Evolutionary conservation across 1,140 invertebrate species (phyloP), one percentile per base, ranked within the genome.

Genomic region (Arion vulgaris): DNA sequence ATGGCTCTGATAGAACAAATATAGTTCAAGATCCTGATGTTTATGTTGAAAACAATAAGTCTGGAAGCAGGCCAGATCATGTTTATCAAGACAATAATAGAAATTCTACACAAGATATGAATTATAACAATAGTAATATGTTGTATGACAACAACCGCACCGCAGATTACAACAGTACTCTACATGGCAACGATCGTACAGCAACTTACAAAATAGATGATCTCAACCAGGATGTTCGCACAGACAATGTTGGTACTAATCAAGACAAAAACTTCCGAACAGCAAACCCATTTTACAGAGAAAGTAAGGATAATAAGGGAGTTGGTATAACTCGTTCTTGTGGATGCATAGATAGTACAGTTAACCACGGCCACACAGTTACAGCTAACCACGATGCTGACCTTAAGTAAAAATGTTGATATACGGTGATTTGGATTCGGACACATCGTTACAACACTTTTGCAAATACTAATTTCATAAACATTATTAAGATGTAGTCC

Each of bases 271-370:
- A 28, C 62, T 66, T 32, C 62, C 2, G 53, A 57, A 23, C 53
- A 57, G 53, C 53, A 5, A 57, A 57, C 53, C 53, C 53, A 57
- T 57, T 57, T 57, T 57, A 57, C 26, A 66, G 62, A 66, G 51
- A n/a, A n/a, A n/a, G 62, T 7, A 66, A 28, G 11, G 62, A 66
- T 32, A 34, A 4, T 57, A 66, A 23, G n/a, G 19, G 62, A 66
- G 28, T n/a, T 57, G 62, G 28, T 2, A 66, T 28, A 13, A 17
- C n/a, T 17, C 11, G n/a, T 32, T 1, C n/a, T 7, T 66, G 62
- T 32, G 28, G 62, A n/a, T 66, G 62, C 19, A 23, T 0, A 15
- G 62, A 28, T 13, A 28, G 62, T 11, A 2, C 28, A 4, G 32
- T 32, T 9, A 32, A 34, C 5, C 2, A 66, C 11, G 32, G 19